Percentiles rank a stretch among this genome's conserved stretches.
phyloP scores from a whole-genome alignment of 2,888 invertebrate species.

The Xestobium rufovillosum region DNA sequence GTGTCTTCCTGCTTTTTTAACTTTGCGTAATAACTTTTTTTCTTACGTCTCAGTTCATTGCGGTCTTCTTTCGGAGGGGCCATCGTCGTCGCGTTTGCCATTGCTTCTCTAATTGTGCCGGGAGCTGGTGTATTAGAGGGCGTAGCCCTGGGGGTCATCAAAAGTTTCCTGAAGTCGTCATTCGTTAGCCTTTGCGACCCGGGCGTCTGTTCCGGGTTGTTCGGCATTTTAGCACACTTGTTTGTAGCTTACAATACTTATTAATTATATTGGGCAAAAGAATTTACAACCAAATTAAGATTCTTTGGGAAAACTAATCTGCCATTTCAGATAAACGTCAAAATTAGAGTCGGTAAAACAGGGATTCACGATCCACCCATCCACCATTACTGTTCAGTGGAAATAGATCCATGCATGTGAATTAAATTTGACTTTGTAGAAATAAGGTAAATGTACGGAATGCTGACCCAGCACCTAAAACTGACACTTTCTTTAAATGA shows the following conservation, averaged over 20 bases:
- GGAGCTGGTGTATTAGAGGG: conserved; percentile 52
- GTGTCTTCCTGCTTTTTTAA: conserved; percentile 93
- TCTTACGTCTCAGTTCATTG: conserved; percentile 80
- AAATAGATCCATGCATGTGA: too few relatives aligned
- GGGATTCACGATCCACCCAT: too few relatives aligned
- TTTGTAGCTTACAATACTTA: conserved; percentile 6
- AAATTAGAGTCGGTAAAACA: too few relatives aligned
- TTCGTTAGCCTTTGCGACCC: conserved; percentile 82
- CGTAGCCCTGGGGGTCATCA: conserved; percentile 89
- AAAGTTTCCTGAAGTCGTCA: conserved; percentile 91
- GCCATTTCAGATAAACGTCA: too few relatives aligned
- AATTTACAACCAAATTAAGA: too few relatives aligned
- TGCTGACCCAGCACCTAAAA: too few relatives aligned
- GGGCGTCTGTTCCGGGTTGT: conserved; percentile 53
- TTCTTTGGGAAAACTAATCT: too few relatives aligned
- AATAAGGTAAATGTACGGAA: too few relatives aligned
- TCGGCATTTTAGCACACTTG: conserved; percentile 44
- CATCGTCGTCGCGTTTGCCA: conserved; percentile 50
- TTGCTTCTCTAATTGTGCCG: conserved; percentile 62
- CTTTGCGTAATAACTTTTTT: conserved; percentile 90
- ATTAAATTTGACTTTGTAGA: too few relatives aligned
- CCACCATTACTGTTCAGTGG: too few relatives aligned
- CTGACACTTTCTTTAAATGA: too few relatives aligned
- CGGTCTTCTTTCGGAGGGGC: conserved; percentile 56
- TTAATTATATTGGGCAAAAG: conserved; percentile 4